Evolutionary conservation across 2,797 vertebrate species (phyloP), one percentile per base, ranked within the genome.

Genomic region (Glossophaga mutica): DNA sequence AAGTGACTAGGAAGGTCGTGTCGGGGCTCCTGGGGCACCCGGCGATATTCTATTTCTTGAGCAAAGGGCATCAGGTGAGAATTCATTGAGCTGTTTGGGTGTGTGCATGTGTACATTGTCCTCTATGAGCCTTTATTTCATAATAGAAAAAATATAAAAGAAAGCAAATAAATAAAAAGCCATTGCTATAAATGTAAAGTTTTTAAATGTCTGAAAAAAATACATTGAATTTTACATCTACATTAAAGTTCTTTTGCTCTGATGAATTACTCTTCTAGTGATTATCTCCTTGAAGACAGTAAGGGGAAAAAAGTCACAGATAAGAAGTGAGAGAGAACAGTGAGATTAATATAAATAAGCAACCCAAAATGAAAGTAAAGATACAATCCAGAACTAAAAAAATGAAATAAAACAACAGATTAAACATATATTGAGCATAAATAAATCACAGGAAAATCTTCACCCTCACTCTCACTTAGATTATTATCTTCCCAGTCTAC

Each of bases 281-380:
- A 87, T 82, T 87, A 92, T 81, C 67, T 81, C 55, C 46, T 78
- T 70, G 55, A 92, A 3, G 24, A 87, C 2, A 42, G 39, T 76
- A 57, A 79, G 44, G 3, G 26, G 6, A 12, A 19, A 85, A 92
- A 55, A 42, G 55, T 81, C 84, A 46, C 3, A 92, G 34, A 87
- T 94, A 95, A 77, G 11, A 82, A 89, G 16, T n/a, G 7, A 92
- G 34, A 42, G 6, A 78, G 18, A 52, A 81, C 5, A 55, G 6
- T 67, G 55, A 84, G 59, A 92, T 46, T 82, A 90, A 95, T 65
- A 94, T 68, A 84, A 93, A 87, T 29, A 89, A 81, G 59, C 19
- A 71, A 78, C 9, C 5, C 11, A 22, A 76, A 79, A 44, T 42
- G 77, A n/a, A 92, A 55, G 34, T 5, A 71, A 71, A 50, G 24